phyloP scores from a whole-genome alignment of 2,113 vertebrate genomes.

The Myrmophylax atrothorax region DNA sequence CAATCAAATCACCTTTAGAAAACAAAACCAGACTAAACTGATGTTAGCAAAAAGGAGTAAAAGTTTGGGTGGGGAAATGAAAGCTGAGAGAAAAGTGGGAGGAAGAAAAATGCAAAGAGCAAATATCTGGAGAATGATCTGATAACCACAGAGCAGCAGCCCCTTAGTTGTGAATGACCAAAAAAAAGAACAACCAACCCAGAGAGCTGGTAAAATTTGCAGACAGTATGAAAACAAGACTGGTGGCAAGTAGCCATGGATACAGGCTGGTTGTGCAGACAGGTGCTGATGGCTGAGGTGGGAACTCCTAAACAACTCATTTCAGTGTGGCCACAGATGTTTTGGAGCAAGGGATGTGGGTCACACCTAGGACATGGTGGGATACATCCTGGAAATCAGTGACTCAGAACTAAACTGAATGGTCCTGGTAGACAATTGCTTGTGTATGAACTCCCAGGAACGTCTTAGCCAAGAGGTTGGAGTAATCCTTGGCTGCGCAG shows the following conservation, averaged over 20 bases:
- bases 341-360: neutral
- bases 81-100: conserved; percentile 42
- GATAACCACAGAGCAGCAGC: neutral
- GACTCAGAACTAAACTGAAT: neutral
- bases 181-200: neutral
- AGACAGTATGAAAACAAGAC: neutral
- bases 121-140: conserved; percentile 5
- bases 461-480: neutral
- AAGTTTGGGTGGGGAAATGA: neutral
- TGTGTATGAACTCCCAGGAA: neutral
- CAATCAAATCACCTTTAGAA: neutral
- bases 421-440: neutral
- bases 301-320: neutral
- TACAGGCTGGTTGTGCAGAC: neutral
- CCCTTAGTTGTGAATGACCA: neutral
- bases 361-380: neutral
- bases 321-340: neutral
- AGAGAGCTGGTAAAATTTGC: neutral
- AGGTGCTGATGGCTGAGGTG: neutral
- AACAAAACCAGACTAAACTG: neutral
- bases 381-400: neutral
- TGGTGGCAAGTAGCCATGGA: neutral
- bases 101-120: conserved; percentile 15
- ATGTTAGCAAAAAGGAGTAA: neutral
- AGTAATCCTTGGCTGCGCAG: neutral